These are phyloP conservation scores for Leptinotarsa texana DNA, from an alignment of 1,140 invertebrate species.

Conservation along the genomic window DNA sequence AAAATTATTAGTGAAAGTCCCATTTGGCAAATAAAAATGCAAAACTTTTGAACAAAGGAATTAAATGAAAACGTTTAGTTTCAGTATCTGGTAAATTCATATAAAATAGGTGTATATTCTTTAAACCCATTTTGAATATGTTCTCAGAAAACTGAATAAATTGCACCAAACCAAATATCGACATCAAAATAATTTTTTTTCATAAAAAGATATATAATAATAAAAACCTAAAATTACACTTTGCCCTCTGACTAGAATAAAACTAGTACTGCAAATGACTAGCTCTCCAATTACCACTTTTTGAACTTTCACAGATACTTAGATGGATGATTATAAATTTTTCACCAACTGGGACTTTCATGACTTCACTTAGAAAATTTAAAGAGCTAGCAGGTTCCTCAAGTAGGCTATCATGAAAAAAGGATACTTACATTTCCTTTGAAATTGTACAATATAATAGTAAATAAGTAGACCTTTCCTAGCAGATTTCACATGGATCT, in stretches of 20 bases:
- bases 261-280: background rate
- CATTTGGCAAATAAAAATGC: conserved; percentile 6
- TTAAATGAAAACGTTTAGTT: background rate
- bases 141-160: no score
- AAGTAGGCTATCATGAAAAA: background rate
- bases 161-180: no score
- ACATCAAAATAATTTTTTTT: no score
- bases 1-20: conserved; percentile 13
- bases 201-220: no score
- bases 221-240: background rate
- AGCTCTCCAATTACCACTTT: background rate
- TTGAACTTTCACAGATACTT: no score
- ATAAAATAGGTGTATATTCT: no score
- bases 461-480: no score
- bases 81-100: no score
- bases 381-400: background rate
- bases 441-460: background rate
- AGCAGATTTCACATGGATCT: no score
- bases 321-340: no score
- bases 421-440: background rate
- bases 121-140: no score
- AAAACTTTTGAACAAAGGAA: background rate
- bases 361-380: background rate
- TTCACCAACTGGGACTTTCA: background rate
- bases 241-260: conserved; percentile 11